phyloP scores from a whole-genome alignment of 2,888 invertebrate species.

The Eupithecia subfuscata region DNA sequence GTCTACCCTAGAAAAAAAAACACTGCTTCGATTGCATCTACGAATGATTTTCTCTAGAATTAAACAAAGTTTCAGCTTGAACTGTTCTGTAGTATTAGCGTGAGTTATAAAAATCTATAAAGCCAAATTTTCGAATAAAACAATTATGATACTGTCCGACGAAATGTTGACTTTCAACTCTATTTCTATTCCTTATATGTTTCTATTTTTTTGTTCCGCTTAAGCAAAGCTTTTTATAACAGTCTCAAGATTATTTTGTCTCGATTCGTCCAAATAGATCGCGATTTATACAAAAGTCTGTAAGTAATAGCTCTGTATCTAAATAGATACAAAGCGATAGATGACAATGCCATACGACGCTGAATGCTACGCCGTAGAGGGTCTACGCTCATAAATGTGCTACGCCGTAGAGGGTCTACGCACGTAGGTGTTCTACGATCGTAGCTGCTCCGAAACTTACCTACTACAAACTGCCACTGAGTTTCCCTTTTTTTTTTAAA shows the following conservation, averaged over 20 bases:
- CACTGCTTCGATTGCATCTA: background rate
- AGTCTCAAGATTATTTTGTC: too few species aligned
- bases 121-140: background rate
- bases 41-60: background rate
- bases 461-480: too few species aligned
- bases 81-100: background rate
- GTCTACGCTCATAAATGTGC: background rate
- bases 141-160: background rate
- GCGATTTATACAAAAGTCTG: too few species aligned
- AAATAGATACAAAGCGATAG: background rate
- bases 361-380: constrained; percentile 4
- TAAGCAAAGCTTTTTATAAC: background rate
- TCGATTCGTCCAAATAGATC: too few species aligned
- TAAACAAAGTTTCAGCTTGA: background rate
- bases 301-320: background rate
- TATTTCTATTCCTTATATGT: background rate
- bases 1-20: background rate
- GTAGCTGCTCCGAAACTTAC: too few species aligned
- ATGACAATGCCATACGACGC: background rate
- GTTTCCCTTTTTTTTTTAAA: too few species aligned
- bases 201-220: background rate
- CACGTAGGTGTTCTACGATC: background rate
- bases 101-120: background rate
- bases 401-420: constrained; percentile 3
- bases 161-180: background rate